These are phyloP conservation scores for Homarus americanus DNA, from an alignment of 1,140 invertebrate species.

Conservation along the genomic window DNA sequence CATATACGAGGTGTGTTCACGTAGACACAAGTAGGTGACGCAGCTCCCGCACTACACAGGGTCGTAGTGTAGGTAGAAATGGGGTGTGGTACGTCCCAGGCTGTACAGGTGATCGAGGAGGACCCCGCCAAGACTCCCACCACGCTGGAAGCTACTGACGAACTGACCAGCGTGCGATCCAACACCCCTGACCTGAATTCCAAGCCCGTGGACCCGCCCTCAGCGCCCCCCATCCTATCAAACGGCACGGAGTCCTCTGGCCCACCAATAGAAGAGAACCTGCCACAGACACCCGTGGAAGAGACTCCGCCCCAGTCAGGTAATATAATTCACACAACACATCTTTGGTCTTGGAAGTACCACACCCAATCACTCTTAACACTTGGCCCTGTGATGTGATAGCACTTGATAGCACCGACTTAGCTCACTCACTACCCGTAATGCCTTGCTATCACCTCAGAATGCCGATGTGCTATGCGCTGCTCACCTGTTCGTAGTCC, in stretches of 20 bases:
- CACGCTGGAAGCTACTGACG: background rate
- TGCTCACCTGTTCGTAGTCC: background rate
- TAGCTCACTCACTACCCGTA: background rate
- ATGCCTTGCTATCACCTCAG: background rate
- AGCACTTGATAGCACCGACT: background rate
- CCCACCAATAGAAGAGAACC: background rate
- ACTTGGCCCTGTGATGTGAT: conserved; percentile 3
- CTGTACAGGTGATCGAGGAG: conserved; percentile 45
- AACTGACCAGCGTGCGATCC: conserved; percentile 47
- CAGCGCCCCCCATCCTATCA: background rate
- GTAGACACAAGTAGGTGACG: background rate
- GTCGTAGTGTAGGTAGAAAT: conserved; percentile 53
- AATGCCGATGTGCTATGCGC: background rate
- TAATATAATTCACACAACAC: too few species aligned
- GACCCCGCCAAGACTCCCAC: conserved; percentile 1
- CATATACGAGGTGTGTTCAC: background rate
- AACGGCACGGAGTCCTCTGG: conserved; percentile 35
- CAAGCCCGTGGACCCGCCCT: conserved; percentile 32
- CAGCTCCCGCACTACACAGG: conserved; percentile 42
- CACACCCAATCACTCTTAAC: background rate
- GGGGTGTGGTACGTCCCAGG: conserved; percentile 41
- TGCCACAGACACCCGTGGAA: conserved; percentile 18
- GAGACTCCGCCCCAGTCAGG: conserved; percentile 18
- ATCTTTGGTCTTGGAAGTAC: background rate
- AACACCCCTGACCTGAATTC: conserved; percentile 42